These are phyloP conservation scores for Agraylea sexmaculata DNA, from an alignment of 1,140 invertebrate species.

Conservation along the genomic window DNA sequence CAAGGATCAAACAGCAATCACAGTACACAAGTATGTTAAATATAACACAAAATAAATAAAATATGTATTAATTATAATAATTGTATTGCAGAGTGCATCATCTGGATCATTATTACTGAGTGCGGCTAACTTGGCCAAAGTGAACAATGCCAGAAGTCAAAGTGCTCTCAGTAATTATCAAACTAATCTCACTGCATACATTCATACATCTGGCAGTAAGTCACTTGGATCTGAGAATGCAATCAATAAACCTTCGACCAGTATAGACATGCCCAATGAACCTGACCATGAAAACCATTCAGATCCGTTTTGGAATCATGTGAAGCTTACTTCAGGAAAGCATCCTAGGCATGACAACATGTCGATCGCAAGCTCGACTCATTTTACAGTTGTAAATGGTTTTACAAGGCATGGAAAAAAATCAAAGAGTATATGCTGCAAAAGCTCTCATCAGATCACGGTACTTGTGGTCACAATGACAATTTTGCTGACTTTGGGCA, in stretches of 20 bases:
- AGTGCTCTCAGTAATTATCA: constrained; percentile 23
- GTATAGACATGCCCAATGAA: no score
- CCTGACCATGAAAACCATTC: no score
- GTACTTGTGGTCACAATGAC: constrained; percentile 69
- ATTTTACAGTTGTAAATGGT: constrained; percentile 74
- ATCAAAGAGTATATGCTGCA: constrained; percentile 44
- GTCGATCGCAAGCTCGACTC: constrained; percentile 71
- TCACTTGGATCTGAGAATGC: no score
- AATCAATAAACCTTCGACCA: no score
- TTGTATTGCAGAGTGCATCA: constrained; percentile 55
- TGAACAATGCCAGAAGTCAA: constrained; percentile 36
- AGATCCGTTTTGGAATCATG: constrained; percentile 35
- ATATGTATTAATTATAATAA: constrained; percentile 10
- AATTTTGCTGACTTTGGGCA: constrained; percentile 61
- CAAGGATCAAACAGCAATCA: constrained; percentile 63
- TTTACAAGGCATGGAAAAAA: constrained; percentile 48
- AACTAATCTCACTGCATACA: constrained; percentile 23
- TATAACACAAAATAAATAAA: no score
- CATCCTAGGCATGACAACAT: constrained; percentile 46
- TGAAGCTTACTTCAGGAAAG: constrained; percentile 31
- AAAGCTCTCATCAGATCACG: constrained; percentile 61
- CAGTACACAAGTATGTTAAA: constrained; percentile 68
- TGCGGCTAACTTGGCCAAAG: constrained; percentile 61
- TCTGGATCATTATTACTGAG: constrained; percentile 65
- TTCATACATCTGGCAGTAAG: constrained; percentile 7